phyloP scores from a whole-genome alignment of 2,113 vertebrate genomes.

The Nycticryphes semicollaris region DNA sequence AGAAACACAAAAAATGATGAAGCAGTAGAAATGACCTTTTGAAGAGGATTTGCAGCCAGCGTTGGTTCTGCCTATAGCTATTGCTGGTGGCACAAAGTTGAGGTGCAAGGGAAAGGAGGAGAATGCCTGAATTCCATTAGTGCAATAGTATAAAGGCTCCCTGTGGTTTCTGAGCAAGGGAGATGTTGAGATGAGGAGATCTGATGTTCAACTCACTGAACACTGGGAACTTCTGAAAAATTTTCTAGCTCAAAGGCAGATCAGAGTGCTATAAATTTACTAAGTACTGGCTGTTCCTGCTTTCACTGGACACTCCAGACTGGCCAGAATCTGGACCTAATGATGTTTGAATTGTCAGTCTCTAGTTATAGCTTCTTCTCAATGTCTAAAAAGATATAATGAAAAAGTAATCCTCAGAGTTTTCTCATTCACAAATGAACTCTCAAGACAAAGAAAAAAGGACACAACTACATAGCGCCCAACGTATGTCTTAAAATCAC shows the following conservation, averaged over 20 bases:
- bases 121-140: not conserved
- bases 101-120: not conserved
- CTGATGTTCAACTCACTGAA: not conserved
- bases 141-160: not conserved
- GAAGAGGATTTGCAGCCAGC: not conserved
- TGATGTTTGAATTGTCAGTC: not conserved
- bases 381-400: not conserved
- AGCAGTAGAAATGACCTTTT: not conserved
- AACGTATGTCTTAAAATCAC: not conserved
- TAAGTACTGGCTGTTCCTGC: not conserved
- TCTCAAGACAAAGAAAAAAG: not conserved
- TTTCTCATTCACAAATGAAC: not conserved
- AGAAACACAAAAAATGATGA: not conserved
- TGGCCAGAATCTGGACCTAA: not conserved
- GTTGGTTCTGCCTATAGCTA: not conserved
- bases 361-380: not conserved
- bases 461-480: not conserved
- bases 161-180: not conserved
- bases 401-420: not conserved
- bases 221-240: not conserved
- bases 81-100: not conserved
- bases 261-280: not conserved
- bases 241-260: not conserved
- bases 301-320: not conserved
- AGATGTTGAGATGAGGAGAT: not conserved